Evolutionary conservation across 2,888 invertebrate genomes (phyloP).

Genomic region (Linyphia triangularis): DNA sequence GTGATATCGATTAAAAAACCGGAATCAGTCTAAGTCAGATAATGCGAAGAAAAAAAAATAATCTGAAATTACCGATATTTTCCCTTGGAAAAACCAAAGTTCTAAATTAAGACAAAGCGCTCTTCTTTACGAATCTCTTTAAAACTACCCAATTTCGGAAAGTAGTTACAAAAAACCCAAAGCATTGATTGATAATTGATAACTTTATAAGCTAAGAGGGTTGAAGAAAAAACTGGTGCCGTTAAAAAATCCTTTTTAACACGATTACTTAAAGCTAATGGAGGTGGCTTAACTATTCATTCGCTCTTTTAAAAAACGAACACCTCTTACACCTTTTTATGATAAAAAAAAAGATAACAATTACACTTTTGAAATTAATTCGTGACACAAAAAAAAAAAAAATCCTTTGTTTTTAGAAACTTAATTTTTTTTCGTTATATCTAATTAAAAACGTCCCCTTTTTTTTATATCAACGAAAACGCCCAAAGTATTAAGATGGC

Average conservation of each 20-base stretch:
- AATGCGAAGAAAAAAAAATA: no score
- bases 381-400: constrained; percentile 6
- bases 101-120: neutral
- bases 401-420: constrained; percentile 17
- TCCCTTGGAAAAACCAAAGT: neutral
- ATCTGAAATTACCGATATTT: neutral
- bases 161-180: constrained; percentile 20
- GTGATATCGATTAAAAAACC: no score
- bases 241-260: neutral
- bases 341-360: neutral
- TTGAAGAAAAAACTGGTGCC: neutral
- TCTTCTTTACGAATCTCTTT: constrained; percentile 7
- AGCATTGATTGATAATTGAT: constrained; percentile 49
- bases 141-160: constrained; percentile 5
- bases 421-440: constrained; percentile 24
- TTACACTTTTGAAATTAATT: constrained; percentile 43
- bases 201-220: constrained; percentile 19
- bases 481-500: constrained; percentile 28
- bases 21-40: no score
- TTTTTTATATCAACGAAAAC: neutral
- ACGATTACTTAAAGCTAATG: constrained; percentile 15
- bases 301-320: constrained; percentile 13
- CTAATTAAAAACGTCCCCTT: constrained; percentile 49
- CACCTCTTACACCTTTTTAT: neutral
- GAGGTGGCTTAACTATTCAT: constrained; percentile 31